phyloP scores from a whole-genome alignment of 1,140 invertebrate species.

The Diabrotica undecimpunctata region DNA sequence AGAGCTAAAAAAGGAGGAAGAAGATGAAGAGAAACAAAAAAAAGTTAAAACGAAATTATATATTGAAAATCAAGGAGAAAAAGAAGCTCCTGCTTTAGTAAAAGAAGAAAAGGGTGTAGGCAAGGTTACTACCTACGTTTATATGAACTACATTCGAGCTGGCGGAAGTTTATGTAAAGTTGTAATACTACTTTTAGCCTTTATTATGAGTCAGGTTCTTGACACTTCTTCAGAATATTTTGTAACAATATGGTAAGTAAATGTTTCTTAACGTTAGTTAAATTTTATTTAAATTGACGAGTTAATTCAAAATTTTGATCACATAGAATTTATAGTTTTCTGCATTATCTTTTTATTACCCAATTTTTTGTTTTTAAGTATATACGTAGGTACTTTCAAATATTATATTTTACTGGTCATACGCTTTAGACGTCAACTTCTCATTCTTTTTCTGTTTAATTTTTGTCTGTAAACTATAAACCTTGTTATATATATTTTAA shows the following conservation, averaged over 20 bases:
- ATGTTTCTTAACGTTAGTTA: too few relatives aligned
- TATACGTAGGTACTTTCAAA: too few relatives aligned
- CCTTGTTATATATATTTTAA: too few relatives aligned
- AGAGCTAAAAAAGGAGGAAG: constrained; percentile 49
- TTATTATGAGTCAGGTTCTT: constrained; percentile 57
- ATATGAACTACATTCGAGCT: constrained; percentile 60
- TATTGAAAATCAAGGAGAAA: constrained; percentile 33
- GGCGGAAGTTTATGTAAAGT: constrained; percentile 52
- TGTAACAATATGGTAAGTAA: constrained; percentile 60
- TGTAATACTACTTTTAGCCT: constrained; percentile 51
- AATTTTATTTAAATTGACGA: too few relatives aligned
- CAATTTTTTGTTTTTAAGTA: too few relatives aligned
- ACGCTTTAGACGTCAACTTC: too few relatives aligned
- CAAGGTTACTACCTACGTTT: constrained; percentile 55
- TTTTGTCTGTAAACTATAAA: too few relatives aligned
- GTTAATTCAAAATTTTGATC: too few relatives aligned
- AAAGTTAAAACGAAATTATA: constrained; percentile 29
- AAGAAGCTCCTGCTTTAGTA: constrained; percentile 38
- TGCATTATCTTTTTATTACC: too few relatives aligned
- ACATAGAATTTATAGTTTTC: too few relatives aligned
- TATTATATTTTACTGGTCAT: too few relatives aligned
- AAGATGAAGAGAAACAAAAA: constrained; percentile 41
- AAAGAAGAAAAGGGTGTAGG: constrained; percentile 46
- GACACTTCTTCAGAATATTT: constrained; percentile 65
- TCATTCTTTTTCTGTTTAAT: too few relatives aligned